Percentiles rank a stretch among this genome's conserved stretches.
Conservation (phyloP, 2,113 vertebrate genomes). For the Eulemur macaco region DNA sequence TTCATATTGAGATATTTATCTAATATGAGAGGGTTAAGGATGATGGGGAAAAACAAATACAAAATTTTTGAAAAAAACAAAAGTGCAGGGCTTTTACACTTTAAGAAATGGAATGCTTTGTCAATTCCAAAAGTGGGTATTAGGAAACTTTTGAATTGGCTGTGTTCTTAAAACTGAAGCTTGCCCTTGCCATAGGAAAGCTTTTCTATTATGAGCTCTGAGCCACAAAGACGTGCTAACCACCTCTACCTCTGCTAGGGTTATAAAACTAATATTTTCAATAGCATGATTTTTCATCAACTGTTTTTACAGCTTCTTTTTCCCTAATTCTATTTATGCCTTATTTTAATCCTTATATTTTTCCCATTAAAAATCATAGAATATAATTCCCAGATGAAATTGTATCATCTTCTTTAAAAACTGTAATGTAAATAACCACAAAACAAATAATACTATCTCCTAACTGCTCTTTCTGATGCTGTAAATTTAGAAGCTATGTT, state of each 20-base stretch:
- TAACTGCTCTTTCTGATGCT: background rate
- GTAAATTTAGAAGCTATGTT: background rate
- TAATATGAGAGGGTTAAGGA: background rate
- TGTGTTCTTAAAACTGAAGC: background rate
- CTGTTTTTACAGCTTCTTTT: constrained; percentile 2
- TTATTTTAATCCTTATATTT: background rate
- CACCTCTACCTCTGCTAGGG: background rate
- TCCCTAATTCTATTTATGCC: background rate
- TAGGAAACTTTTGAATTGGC: background rate
- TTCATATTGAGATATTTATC: background rate
- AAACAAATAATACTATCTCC: background rate
- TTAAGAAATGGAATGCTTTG: background rate
- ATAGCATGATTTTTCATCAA: background rate
- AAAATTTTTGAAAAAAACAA: background rate
- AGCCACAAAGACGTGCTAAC: background rate
- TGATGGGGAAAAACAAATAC: background rate
- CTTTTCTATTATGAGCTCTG: background rate
- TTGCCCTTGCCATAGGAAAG: background rate
- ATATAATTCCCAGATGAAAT: background rate
- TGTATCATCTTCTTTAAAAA: background rate
- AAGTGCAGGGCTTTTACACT: background rate
- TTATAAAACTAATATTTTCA: background rate
- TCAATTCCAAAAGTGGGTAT: constrained; percentile 16
- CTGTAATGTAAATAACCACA: background rate
- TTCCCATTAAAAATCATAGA: background rate